Evolutionary conservation across 2,113 vertebrate species (phyloP).

Genomic region (Cryptomyrus ogoouensis): DNA sequence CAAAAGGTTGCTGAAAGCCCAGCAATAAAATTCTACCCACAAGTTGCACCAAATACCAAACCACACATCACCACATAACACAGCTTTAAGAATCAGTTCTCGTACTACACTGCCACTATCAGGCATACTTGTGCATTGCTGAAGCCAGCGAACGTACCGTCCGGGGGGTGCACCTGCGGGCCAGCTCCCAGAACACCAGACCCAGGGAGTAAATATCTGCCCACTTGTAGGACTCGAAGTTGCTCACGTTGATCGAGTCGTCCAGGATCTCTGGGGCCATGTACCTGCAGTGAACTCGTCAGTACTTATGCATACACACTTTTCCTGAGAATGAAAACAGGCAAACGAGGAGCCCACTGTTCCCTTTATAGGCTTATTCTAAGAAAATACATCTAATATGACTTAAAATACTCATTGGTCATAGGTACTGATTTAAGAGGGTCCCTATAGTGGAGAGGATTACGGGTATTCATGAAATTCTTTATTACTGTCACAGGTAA

Average conservation of each 20-base stretch:
- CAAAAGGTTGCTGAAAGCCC: neutral
- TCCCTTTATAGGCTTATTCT: neutral
- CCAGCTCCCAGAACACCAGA: constrained; percentile 93
- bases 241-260: constrained; percentile 77
- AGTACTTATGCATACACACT: neutral
- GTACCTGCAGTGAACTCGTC: constrained; percentile 70
- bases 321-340: neutral
- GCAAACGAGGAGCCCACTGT: constrained; percentile 14
- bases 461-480: neutral
- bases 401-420: neutral
- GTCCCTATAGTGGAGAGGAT: neutral
- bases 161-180: constrained; percentile 77
- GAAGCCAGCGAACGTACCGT: constrained; percentile 62
- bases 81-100: neutral
- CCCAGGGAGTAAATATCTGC: constrained; percentile 90
- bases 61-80: neutral
- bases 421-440: neutral
- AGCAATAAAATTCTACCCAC: neutral
- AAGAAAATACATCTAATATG: neutral
- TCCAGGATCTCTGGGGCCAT: constrained; percentile 97
- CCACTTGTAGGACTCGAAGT: constrained; percentile 93
- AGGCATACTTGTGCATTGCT: neutral
- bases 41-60: neutral
- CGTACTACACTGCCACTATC: neutral
- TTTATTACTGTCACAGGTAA: neutral